Evolutionary conservation across 2,113 vertebrate species (phyloP).

Genomic region (Arvicanthis niloticus): DNA sequence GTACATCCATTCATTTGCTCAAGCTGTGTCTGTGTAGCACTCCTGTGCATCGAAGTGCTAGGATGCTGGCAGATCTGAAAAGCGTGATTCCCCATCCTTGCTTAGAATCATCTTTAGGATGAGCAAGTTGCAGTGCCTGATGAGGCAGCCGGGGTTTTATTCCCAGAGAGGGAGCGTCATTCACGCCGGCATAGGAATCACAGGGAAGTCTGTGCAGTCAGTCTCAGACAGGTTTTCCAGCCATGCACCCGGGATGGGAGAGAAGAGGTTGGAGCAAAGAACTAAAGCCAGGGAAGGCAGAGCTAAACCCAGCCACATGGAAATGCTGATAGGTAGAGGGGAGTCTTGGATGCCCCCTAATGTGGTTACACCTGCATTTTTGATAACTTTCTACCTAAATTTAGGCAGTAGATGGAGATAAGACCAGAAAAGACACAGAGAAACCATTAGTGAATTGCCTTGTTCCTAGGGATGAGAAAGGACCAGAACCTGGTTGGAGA

Average conservation of each 20-base stretch:
- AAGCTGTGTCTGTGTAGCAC: neutral
- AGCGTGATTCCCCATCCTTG: neutral
- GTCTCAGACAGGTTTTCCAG: neutral
- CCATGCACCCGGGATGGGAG: fast-evolving
- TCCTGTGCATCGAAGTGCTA: neutral
- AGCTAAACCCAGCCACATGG: neutral
- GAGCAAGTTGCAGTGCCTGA: neutral
- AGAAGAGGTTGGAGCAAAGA: neutral
- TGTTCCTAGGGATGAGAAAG: neutral
- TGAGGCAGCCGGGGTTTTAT: neutral
- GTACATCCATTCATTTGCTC: neutral
- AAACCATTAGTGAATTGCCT: neutral
- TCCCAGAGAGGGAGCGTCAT: neutral
- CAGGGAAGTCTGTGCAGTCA: neutral
- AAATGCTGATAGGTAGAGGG: neutral
- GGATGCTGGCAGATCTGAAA: neutral
- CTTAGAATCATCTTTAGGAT: neutral
- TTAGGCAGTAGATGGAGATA: neutral
- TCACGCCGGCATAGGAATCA: neutral
- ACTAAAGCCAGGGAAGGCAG: too few relatives aligned
- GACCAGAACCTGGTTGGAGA: neutral
- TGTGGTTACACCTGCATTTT: neutral
- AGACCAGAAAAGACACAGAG: neutral
- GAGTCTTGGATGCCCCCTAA: neutral
- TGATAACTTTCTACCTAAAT: neutral